Conservation (phyloP, 2,797 vertebrate species). For the Sus cebifrons region DNA sequence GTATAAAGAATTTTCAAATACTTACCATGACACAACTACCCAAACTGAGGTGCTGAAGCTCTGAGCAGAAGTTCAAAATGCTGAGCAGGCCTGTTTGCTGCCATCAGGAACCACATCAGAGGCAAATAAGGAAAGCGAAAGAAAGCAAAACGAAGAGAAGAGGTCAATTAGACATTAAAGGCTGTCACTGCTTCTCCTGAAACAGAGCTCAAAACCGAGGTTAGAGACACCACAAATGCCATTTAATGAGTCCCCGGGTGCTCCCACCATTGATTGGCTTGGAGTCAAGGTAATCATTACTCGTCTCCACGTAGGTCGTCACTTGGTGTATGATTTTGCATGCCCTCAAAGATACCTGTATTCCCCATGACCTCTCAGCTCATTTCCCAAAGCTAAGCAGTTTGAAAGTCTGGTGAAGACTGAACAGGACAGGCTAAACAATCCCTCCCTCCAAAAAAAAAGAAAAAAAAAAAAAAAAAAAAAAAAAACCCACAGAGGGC, state of each 20-base stretch:
- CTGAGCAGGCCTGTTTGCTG: constrained; percentile 98
- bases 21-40: constrained; percentile 99
- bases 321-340: constrained; percentile 87
- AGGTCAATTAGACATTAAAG: constrained; percentile 93
- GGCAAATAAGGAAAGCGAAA: constrained; percentile 87
- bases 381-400: constrained; percentile 87
- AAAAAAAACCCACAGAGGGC: constrained; percentile 57
- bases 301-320: constrained; percentile 88
- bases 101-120: constrained; percentile 89
- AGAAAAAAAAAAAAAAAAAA: constrained; percentile 9
- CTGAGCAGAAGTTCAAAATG: constrained; percentile 98
- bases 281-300: constrained; percentile 91
- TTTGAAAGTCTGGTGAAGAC: constrained; percentile 85
- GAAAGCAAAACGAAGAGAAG: constrained; percentile 90
- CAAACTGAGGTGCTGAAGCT: constrained; percentile 97
- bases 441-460: not conserved
- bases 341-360: constrained; percentile 86
- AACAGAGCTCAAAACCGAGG: constrained; percentile 89
- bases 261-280: constrained; percentile 90
- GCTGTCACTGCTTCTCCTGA: constrained; percentile 90
- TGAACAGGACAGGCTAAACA: constrained; percentile 85
- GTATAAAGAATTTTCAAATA: constrained; percentile 62
- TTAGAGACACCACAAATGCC: constrained; percentile 90
- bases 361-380: constrained; percentile 84
- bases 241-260: constrained; percentile 92